These are phyloP conservation scores for Drosophila pegasa DNA, from an alignment of 2,888 invertebrate species.

Conservation along the genomic window DNA sequence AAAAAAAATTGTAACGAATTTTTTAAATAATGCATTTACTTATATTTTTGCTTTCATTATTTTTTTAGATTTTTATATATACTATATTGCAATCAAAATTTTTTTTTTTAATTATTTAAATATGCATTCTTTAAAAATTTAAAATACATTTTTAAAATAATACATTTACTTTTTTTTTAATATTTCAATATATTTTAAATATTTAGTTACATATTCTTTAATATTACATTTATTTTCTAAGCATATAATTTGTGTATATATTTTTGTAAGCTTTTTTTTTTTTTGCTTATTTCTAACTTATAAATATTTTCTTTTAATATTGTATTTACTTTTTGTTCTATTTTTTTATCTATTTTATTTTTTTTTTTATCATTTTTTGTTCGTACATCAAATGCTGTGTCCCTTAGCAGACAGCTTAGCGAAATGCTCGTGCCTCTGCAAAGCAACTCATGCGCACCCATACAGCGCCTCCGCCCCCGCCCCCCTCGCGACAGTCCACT, in stretches of 20 bases:
- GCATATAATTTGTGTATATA: background rate
- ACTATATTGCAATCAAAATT: too few relatives aligned
- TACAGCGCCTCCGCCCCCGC: background rate
- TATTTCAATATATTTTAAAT: too few relatives aligned
- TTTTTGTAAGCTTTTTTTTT: background rate
- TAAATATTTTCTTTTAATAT: background rate
- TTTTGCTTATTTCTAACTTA: background rate
- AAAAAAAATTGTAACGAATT: too few relatives aligned
- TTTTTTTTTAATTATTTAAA: too few relatives aligned
- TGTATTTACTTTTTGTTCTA: too few relatives aligned
- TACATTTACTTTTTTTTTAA: too few relatives aligned
- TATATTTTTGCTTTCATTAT: background rate
- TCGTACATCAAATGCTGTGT: background rate
- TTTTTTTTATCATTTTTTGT: background rate
- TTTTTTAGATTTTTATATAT: background rate
- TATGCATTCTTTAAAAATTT: too few relatives aligned
- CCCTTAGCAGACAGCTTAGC: background rate
- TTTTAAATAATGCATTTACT: background rate
- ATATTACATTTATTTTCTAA: too few relatives aligned
- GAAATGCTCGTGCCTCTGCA: background rate
- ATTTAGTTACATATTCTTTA: too few relatives aligned
- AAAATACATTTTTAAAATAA: too few relatives aligned
- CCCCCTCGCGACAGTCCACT: background rate
- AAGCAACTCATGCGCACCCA: background rate
- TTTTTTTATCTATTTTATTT: background rate